Percentiles rank a stretch among this genome's conserved stretches.
Evolutionary conservation across 2,888 invertebrate species (phyloP).

Genomic region (Steinernema carpocapsae): DNA sequence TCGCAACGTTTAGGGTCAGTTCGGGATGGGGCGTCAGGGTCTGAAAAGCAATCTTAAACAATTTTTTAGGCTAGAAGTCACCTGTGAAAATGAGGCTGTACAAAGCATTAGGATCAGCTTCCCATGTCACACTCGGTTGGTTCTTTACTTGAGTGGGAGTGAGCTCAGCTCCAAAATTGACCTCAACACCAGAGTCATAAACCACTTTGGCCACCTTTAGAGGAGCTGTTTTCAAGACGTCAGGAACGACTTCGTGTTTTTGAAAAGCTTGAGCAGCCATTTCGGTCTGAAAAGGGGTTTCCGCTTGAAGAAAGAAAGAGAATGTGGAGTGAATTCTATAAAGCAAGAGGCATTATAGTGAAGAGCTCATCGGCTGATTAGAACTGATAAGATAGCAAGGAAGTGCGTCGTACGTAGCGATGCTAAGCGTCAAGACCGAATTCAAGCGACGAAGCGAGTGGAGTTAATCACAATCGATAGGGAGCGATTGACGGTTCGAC

Average conservation of each 20-base stretch:
- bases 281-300: too few relatives aligned
- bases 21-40: constrained; percentile 87
- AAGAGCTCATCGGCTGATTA: too few relatives aligned
- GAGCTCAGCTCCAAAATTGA: constrained; percentile 65
- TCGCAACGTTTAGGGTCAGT: constrained; percentile 79
- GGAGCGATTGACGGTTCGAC: too few relatives aligned
- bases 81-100: constrained; percentile 84
- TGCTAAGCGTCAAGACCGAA: too few relatives aligned
- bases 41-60: constrained; percentile 69
- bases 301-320: too few relatives aligned
- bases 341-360: too few relatives aligned
- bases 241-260: constrained; percentile 77
- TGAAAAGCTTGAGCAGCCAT: constrained; percentile 63
- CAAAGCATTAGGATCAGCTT: constrained; percentile 70
- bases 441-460: too few relatives aligned
- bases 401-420: too few relatives aligned
- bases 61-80: constrained; percentile 60
- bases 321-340: too few relatives aligned
- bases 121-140: constrained; percentile 76
- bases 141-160: constrained; percentile 74
- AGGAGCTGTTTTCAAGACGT: constrained; percentile 78
- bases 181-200: constrained; percentile 30
- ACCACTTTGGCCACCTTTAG: constrained; percentile 72
- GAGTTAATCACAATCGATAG: too few relatives aligned
- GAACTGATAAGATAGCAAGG: too few relatives aligned